Evolutionary conservation across 2,797 vertebrate species (phyloP), one percentile per base, ranked within the genome.

Genomic region (Monodelphis domestica): DNA sequence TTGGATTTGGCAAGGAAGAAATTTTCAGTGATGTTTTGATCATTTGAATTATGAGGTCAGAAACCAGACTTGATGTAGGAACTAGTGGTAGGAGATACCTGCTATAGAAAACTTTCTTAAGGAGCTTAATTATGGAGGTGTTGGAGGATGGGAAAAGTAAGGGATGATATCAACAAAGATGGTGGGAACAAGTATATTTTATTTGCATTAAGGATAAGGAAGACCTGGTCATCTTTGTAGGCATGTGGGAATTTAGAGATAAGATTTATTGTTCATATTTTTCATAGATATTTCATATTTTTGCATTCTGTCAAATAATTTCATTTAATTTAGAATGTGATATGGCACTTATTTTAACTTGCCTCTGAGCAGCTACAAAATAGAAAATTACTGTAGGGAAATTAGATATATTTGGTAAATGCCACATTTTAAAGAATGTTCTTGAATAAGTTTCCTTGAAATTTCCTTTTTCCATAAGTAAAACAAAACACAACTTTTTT

Each of bases 191-290:
- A 70, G n/a, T 70, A 6, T 7, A 38, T 70, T 70, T 59, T 59
- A 2, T 38, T 70, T 21, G n/a, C 24, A 70, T 70, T 70, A 70
- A 38, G 63, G 5, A 38, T 38, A 6, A 38, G 17, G n/a, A 21
- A 70, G 14, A 38, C 6, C 17, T 38, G 63, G 17, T 9, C 14
- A n/a, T 70, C 21, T 53, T 53, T 53, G 53, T 53, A 53, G 53
- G 53, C 53, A 53, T 53, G 53, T n/a, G n/a, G n/a, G n/a, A n/a
- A n/a, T n/a, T 17, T 21, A 21, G n/a, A 63, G 94, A 91, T 93
- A 95, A 92, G 14, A 88, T 96, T 97, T 97, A 95, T 96, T 96
- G 93, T 89, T 89, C 26, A 70, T 94, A 91, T 96, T 95, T 93
- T 91, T 90, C 17, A 63, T 51, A 91, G 38, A 15, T 89, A 52